Evolutionary conservation across 2,797 vertebrate genomes (phyloP).

Genomic region (Onychomys torridus): DNA sequence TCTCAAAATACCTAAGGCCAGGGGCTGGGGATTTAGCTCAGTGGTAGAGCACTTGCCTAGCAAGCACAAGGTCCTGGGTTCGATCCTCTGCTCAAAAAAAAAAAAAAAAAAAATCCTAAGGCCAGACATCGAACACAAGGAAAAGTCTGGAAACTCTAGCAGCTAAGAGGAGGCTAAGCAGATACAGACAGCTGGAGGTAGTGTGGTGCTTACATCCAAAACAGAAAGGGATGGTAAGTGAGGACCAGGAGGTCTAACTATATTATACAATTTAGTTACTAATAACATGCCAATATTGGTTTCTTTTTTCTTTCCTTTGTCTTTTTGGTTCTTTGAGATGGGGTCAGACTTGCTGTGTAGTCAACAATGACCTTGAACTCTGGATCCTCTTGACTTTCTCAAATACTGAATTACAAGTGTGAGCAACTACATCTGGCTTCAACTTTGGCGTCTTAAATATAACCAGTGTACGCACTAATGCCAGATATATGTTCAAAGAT

Average conservation of each 20-base stretch:
- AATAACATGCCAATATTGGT: not conserved
- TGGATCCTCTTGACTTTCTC: not conserved
- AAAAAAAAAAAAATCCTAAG: no score
- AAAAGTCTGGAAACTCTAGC: not conserved
- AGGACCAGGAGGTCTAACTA: not conserved
- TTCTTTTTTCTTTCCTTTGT: not conserved
- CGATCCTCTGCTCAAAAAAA: no score
- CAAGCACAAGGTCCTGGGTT: no score
- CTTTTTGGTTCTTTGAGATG: not conserved
- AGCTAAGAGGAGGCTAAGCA: not conserved
- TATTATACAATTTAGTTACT: not conserved
- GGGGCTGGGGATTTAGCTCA: no score
- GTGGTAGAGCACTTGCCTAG: no score
- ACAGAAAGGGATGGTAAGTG: not conserved
- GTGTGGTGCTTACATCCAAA: not conserved
- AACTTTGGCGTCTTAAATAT: not conserved
- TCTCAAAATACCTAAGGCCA: not conserved
- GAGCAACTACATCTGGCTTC: not conserved
- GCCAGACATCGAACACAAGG: not conserved
- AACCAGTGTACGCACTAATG: not conserved
- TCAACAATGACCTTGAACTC: not conserved
- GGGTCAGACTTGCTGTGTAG: not conserved
- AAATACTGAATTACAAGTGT: not conserved
- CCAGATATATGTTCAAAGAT: not conserved
- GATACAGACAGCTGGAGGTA: not conserved